Conservation (phyloP, 53 echinoderm and acorn worm genomes). For the Mesocentrotus franciscanus region DNA sequence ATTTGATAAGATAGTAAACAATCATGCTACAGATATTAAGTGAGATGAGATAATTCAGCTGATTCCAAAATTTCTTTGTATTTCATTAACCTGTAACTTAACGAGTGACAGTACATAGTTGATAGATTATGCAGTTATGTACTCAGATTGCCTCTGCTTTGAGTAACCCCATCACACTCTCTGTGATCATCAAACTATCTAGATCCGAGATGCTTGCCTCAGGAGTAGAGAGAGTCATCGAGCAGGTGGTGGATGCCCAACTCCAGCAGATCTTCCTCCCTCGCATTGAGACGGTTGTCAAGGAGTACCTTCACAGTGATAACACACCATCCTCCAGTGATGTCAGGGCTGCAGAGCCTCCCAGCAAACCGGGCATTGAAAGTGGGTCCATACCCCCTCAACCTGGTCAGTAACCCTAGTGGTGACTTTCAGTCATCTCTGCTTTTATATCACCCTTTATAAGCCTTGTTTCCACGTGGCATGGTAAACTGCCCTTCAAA, state of each 20-base stretch:
- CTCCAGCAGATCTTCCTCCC: conserved; percentile 95
- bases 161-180: not conserved
- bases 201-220: conserved; percentile 97
- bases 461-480: too few species aligned
- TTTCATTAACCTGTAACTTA: too few species aligned
- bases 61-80: too few species aligned
- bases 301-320: conserved; percentile 75
- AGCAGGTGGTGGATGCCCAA: conserved; percentile 97
- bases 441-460: too few species aligned
- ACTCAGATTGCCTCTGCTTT: too few species aligned
- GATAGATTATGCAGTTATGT: too few species aligned
- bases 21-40: too few species aligned
- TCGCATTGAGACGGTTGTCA: conserved; percentile 85
- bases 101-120: too few species aligned
- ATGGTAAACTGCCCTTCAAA: too few species aligned
- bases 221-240: conserved; percentile 93
- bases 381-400: not conserved
- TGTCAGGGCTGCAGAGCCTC: not conserved
- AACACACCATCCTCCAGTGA: conserved; percentile 23
- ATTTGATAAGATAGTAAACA: too few species aligned
- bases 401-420: conserved; percentile 4
- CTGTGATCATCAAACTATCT: not conserved
- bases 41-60: too few species aligned
- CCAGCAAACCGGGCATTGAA: conserved; percentile 17
- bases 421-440: too few species aligned